These are phyloP conservation scores for Saguinus midas DNA, from an alignment of 2,113 vertebrate genomes.

Conservation along the genomic window DNA sequence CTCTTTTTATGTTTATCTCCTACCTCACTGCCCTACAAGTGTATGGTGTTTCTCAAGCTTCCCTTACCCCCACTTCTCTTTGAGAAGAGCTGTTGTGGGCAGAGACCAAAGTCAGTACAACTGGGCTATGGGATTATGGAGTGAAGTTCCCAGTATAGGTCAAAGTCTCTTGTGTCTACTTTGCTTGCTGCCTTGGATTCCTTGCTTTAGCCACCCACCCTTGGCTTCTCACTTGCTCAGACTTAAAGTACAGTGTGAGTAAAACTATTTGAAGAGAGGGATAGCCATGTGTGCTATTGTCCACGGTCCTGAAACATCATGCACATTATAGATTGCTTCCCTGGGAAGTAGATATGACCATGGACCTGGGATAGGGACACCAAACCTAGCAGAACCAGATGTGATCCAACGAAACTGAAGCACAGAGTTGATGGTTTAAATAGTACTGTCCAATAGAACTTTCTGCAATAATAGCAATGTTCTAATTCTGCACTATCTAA, in stretches of 20 bases:
- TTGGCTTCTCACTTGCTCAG: not conserved
- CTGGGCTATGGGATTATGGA: not conserved
- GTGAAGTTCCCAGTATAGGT: not conserved
- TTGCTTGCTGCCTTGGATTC: not conserved
- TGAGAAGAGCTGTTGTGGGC: not conserved
- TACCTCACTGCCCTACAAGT: not conserved
- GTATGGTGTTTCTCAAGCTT: not conserved
- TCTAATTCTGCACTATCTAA: not conserved
- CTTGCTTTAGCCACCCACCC: not conserved
- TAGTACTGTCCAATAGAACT: not conserved
- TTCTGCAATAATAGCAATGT: not conserved
- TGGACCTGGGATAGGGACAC: not conserved
- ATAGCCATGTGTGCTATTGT: not conserved
- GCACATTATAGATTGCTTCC: not conserved
- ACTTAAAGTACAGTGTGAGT: not conserved
- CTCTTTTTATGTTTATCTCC: not conserved
- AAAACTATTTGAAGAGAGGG: not conserved
- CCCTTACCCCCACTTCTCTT: not conserved
- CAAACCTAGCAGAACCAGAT: not conserved
- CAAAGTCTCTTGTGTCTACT: not conserved
- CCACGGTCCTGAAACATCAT: slow-evolving; percentile 63
- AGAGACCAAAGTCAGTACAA: slow-evolving; percentile 30
- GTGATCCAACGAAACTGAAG: not conserved
- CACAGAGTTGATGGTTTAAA: not conserved
- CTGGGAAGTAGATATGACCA: not conserved